phyloP scores from a whole-genome alignment of 2,113 vertebrate genomes.

The Suncus etruscus region DNA sequence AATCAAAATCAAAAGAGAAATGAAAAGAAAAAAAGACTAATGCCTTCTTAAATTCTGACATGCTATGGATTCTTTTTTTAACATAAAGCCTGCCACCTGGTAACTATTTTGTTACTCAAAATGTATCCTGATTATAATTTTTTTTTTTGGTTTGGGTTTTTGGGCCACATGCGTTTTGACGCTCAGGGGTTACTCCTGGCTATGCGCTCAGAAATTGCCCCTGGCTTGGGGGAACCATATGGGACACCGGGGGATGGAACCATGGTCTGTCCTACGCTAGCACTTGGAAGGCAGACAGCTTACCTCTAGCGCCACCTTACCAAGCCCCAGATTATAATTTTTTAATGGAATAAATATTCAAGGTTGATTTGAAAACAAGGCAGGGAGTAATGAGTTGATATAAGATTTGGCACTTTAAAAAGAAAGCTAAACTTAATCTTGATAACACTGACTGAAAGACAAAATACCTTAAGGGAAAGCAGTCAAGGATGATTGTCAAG shows the following conservation, averaged over 20 bases:
- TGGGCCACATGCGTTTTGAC: no score
- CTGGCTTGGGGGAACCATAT: no score
- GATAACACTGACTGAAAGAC: slow-evolving; percentile 71
- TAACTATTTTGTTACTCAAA: slow-evolving; percentile 27
- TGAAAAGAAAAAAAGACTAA: not conserved
- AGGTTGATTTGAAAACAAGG: not conserved
- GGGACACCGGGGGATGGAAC: no score
- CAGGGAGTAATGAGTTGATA: slow-evolving; percentile 64
- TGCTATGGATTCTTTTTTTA: not conserved
- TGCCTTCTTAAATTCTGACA: not conserved
- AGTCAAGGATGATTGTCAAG: slow-evolving; percentile 73
- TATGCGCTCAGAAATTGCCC: no score
- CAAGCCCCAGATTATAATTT: not conserved
- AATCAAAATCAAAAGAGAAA: no score
- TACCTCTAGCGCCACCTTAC: no score
- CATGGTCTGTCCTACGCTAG: no score
- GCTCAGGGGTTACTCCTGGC: no score
- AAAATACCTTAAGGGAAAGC: slow-evolving; percentile 52
- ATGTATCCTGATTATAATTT: not conserved
- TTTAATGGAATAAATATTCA: slow-evolving; percentile 18
- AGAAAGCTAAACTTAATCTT: slow-evolving; percentile 45
- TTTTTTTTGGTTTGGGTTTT: no score
- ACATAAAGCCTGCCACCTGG: not conserved
- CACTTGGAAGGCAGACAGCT: no score
- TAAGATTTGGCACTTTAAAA: slow-evolving; percentile 54